These are phyloP conservation scores for Tricholauxania praeusta DNA, from an alignment of 2,888 invertebrate genomes.

Conservation along the genomic window DNA sequence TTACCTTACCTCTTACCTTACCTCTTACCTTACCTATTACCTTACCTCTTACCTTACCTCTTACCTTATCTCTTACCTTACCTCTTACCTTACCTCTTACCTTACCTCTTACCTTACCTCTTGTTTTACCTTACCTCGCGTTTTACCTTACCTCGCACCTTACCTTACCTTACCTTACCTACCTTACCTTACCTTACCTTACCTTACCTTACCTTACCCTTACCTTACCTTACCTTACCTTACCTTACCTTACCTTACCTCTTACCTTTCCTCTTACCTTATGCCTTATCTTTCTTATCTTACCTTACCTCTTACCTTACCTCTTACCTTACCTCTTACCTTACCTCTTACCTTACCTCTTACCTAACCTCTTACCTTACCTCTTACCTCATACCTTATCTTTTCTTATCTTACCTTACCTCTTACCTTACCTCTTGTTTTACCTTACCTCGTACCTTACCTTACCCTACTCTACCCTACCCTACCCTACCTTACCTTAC, in stretches of 20 bases:
- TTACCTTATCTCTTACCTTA: neutral
- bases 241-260: neutral
- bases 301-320: neutral
- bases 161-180: neutral
- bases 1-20: too few relatives aligned
- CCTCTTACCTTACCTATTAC: too few relatives aligned
- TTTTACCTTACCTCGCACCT: constrained; percentile 2
- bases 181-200: neutral
- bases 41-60: neutral
- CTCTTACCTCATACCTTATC: too few relatives aligned
- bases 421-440: neutral
- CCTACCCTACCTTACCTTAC: neutral
- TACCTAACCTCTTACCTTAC: too few relatives aligned
- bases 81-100: neutral
- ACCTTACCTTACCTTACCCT: neutral
- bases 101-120: neutral
- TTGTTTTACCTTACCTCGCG: too few relatives aligned
- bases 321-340: neutral
- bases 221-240: neutral
- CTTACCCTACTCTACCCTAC: neutral
- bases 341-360: neutral
- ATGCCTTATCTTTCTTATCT: neutral
- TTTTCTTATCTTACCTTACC: too few relatives aligned
- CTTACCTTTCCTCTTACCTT: neutral
- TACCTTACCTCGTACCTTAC: neutral